These are phyloP conservation scores for Sceloporus tristichus DNA, from an alignment of 2,113 vertebrate genomes.

Conservation along the genomic window DNA sequence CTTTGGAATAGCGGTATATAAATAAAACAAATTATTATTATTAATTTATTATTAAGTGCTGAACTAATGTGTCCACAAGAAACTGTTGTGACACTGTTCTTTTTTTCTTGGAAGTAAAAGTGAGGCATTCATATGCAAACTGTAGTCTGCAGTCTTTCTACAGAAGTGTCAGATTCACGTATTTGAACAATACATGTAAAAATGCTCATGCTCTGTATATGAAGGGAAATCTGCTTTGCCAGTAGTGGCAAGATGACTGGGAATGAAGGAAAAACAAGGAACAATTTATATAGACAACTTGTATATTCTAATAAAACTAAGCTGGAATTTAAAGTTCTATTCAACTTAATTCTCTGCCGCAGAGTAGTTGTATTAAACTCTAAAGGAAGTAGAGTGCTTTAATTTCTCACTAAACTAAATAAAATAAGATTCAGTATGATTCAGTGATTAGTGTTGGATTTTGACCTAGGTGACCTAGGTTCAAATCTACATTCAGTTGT, in stretches of 20 bases:
- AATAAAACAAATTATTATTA: too few relatives aligned
- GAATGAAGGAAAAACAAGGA: not conserved
- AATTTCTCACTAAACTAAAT: not conserved
- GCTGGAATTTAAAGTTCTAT: not conserved
- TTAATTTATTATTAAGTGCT: too few relatives aligned
- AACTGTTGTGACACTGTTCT: not conserved
- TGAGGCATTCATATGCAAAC: constrained; percentile 2
- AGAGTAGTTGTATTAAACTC: not conserved
- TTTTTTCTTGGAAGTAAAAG: not conserved
- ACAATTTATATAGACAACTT: not conserved
- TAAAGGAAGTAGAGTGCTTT: not conserved
- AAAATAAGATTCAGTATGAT: not conserved
- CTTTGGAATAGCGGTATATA: too few relatives aligned
- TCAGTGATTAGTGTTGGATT: not conserved
- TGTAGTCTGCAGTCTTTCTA: constrained; percentile 9
- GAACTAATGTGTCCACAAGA: not conserved
- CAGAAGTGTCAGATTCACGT: constrained; percentile 24
- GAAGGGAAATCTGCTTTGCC: not conserved
- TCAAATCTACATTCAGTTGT: not conserved
- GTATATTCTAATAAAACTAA: not conserved
- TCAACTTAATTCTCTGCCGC: not conserved
- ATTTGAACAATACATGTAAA: constrained; percentile 7
- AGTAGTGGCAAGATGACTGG: not conserved
- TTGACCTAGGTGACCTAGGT: not conserved
- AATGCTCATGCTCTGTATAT: not conserved